Base-by-base conservation (phyloP, 2,888 invertebrate genomes). In the Copidosoma aretas region DNA sequence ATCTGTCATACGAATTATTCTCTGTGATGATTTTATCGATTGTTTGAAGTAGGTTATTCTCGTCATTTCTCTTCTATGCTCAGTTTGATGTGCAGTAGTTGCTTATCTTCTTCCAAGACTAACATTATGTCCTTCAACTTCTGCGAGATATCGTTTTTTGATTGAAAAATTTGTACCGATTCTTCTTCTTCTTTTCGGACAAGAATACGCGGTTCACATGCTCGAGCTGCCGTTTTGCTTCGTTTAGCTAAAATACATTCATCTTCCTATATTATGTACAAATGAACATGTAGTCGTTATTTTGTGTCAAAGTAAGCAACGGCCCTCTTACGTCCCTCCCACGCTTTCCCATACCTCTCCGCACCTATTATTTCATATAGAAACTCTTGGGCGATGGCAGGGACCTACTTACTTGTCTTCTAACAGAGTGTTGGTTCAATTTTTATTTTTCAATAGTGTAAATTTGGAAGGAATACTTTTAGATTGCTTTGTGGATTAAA, bases 1-100 rank as follows among this genome's bases (percentile, higher is more conserved):
- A 91, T 90, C 74, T n/a, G n/a, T 93, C 90, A 46, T 88, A n/a
- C n/a, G n/a, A 88, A 71, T 91, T 91, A 77, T 92, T 93, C 75
- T 90, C 90, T 0, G 88, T 87, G 65, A 91, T 79, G 81, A 90
- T 88, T 15, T 88, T 87, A 73, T 90, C 88, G 75, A 90, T 87
- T 14, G 88, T 75, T 75, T 85, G 85, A 0, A 89, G 89, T 46
- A 90, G 75, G 22, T n/a, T 89, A 86, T 49, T 84, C 78, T 12
- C 81, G 81, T 10, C 76, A 74, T 19, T 80, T 78, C 56, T 82
- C 81, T 66, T 83, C 80, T 14, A 75, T 73, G 3, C 76, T 79
- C 8, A 83, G 68, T 68, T 80, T 81, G 0, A 77, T 71, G 77
- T 83, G 78, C 2, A 84, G 61, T n/a, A 79, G 68, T 51, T 78